Base-by-base conservation (phyloP, 2,113 vertebrate species). In the Hucho hucho region DNA sequence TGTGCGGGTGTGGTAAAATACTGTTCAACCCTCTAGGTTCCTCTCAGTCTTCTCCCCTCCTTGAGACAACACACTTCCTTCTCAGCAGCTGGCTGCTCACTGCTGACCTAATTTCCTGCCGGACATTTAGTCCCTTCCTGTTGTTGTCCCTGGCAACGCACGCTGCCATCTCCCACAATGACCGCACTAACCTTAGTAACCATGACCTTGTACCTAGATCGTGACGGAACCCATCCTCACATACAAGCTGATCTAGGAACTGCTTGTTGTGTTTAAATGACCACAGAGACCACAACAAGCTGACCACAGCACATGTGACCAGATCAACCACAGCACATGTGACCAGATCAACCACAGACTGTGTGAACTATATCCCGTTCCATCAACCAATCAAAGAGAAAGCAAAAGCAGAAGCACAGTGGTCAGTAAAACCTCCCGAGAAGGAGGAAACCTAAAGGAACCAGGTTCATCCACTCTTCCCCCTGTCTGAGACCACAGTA, bases 101-200 rank as follows among this genome's bases (percentile, higher is more conserved):
- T 71, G 68, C 67, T 84, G 74, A 86, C 85, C 74, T 86, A n/a
- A 87, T 78, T 92, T 95, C 91, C 94, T 87, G 79, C 16, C 73
- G 2, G 4, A 58, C 75, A 69, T 20, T 65, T 84, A 81, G 20
- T 79, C 75, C 59, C 66, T 85, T 93, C 87, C 92, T 90, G 75
- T 79, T 75, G 59, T 81, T 87, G 85, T 86, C 79, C 81, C 73
- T 64, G 68, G 24, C 58, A 0, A 4, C 75, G 80, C 63, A 72
- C 11, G 79, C 67, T 75, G 86, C 87, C 80, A 76, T 72, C 77
- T 67, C 81, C 72, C 37, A 49, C 56, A 80, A 75, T 47, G 78
- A 20, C 73, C 11, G 2, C 67, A 56, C 83, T 86, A 29, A 75
- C 70, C 70, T 16, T 70, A 76, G 64, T 13, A 61, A 65, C 64